A percentile compares a stretch with the other conserved stretches of the same genome.
phyloP scores from a whole-genome alignment of 2,888 invertebrate species.

The Lepidonotus clava region DNA sequence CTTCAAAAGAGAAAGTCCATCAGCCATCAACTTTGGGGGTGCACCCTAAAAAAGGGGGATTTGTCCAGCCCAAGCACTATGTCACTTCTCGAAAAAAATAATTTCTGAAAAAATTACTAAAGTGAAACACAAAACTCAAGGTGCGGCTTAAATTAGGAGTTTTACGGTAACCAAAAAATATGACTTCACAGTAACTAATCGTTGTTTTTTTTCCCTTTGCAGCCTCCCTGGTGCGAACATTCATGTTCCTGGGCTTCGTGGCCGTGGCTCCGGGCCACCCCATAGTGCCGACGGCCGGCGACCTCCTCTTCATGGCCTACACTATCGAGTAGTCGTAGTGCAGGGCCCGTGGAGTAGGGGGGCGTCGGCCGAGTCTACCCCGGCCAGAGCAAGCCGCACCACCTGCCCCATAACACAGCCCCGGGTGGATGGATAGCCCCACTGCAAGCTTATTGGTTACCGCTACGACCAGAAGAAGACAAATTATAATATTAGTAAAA shows the following conservation, averaged over 20 bases:
- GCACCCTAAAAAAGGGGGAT: too few relatives aligned
- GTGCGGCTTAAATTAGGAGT: too few relatives aligned
- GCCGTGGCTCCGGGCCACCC: constrained; percentile 89
- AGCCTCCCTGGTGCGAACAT: constrained; percentile 93
- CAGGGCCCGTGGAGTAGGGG: not conserved
- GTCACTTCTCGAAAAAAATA: too few relatives aligned
- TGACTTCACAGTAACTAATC: too few relatives aligned
- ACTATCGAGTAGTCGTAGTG: constrained; percentile 78
- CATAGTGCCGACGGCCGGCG: constrained; percentile 85
- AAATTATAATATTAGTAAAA: too few relatives aligned
- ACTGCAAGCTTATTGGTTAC: not conserved
- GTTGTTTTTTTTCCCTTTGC: constrained; percentile 68
- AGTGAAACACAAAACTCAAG: too few relatives aligned
- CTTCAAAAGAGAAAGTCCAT: too few relatives aligned
- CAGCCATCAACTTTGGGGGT: too few relatives aligned
- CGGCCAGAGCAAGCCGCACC: not conserved
- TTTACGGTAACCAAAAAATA: too few relatives aligned
- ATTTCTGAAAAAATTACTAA: too few relatives aligned
- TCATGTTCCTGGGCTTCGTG: constrained; percentile 98
- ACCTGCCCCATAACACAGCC: not conserved
- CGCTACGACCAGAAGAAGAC: too few relatives aligned
- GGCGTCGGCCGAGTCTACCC: not conserved
- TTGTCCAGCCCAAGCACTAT: too few relatives aligned
- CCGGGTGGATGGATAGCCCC: constrained; percentile 49
- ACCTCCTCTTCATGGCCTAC: constrained; percentile 85